These are phyloP conservation scores for Strongylocentrotus purpuratus DNA, from an alignment of 35 echinoderm and acorn worm genomes.

Conservation along the genomic window DNA sequence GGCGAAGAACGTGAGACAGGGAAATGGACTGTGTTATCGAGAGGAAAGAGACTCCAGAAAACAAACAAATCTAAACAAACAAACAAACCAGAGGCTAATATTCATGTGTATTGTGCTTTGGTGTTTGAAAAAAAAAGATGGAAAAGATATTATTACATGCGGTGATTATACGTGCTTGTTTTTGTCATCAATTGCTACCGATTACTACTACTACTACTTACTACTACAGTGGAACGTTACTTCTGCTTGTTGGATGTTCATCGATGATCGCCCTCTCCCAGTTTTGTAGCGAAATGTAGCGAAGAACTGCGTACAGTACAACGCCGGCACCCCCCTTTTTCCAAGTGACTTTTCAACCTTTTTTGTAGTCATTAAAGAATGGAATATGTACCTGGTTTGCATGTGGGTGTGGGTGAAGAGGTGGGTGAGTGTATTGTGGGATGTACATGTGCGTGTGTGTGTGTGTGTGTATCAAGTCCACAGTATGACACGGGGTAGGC, in stretches of 20 bases:
- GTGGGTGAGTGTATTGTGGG: too few relatives aligned
- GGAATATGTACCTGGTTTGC: background rate
- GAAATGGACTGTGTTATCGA: background rate
- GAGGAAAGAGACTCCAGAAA: slow-evolving; percentile 8
- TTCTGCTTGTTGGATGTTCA: slow-evolving; percentile 20
- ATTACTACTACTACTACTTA: slow-evolving; percentile 22
- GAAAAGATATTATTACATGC: slow-evolving; percentile 44
- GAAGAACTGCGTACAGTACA: background rate
- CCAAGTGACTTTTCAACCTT: background rate
- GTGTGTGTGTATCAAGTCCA: background rate
- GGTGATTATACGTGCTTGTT: slow-evolving; percentile 46
- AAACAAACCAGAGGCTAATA: slow-evolving; percentile 33
- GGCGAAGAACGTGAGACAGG: background rate
- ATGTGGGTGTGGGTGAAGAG: background rate
- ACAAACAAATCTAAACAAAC: slow-evolving; percentile 28
- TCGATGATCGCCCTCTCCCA: background rate
- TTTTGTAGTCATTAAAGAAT: background rate
- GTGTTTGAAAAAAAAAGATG: slow-evolving; percentile 44
- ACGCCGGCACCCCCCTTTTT: background rate
- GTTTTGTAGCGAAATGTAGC: background rate
- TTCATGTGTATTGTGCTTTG: slow-evolving; percentile 36
- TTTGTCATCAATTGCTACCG: slow-evolving; percentile 31
- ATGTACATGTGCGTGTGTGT: background rate
- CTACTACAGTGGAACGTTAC: slow-evolving; percentile 26
- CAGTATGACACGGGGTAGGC: background rate